Evolutionary conservation across 2,113 vertebrate genomes (phyloP), one percentile per base, ranked within the genome.

Genomic region (Stigmatopora argus): DNA sequence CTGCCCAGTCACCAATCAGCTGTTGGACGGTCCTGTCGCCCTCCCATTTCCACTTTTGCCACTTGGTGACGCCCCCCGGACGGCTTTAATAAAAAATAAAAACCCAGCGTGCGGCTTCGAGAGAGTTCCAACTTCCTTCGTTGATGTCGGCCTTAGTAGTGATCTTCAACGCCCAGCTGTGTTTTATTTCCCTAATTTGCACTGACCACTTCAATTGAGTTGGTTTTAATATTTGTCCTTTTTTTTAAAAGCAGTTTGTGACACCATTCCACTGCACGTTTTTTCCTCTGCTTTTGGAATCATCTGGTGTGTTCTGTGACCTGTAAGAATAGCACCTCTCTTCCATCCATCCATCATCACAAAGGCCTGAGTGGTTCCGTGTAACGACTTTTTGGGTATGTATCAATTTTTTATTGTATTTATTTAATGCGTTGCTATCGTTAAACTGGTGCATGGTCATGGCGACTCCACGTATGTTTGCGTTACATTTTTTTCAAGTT

Each of bases 31-130:
- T 66, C 0, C 56, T 35, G 7, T 45, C 66, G 55, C 61, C 49
- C 21, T 5, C 34, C 19, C 5, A 26, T 66, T 67, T 52, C 8
- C n/a, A 45, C 4, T 65, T 44, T 51, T n/a, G 51, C 47, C 6
- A 1, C 19, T 8, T 38, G 41, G 69, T 61, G 65, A 74, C 86
- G 56, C 83, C 86, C 78, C 72, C 19, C 12, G 0, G 9, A 51
- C 35, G 61, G 64, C 23, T 78, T 80, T 85, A 86, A 75, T 85
- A 62, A 13, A 58, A 76, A 74, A n/a, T 51, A 31, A 31, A 31
- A 31, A 31, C 7, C n/a, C 47, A 19, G 23, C 4, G n/a, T 31
- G 35, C 2, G 34, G 4, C 23, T 70, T 80, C 66, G 53, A 82
- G 70, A 83, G 58, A 26, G 64, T 77, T 74, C 73, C 70, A 52